Conservation (phyloP, 2,797 vertebrate genomes). For the Crypturellus tataupa region DNA sequence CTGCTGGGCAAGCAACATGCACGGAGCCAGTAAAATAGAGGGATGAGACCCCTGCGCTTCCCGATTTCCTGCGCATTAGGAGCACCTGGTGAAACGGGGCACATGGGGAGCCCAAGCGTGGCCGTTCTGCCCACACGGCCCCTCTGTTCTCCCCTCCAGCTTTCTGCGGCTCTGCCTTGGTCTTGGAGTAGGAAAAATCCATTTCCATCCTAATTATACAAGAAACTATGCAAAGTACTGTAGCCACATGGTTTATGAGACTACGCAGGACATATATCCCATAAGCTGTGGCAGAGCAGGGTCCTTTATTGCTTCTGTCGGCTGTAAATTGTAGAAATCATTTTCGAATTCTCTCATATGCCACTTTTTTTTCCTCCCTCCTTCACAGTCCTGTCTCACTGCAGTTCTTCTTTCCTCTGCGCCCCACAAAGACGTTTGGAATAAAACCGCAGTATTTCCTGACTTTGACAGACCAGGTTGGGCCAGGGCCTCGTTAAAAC, state of each 20-base stretch:
- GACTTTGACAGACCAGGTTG: not conserved
- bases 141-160: rapidly evolving
- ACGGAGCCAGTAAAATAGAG: no score
- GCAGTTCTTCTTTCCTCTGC: not conserved
- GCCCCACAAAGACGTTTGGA: not conserved
- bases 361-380: not conserved
- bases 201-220: not conserved
- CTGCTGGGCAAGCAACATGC: not conserved
- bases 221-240: not conserved
- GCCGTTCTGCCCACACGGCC: not conserved
- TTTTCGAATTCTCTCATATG: not conserved
- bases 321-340: not conserved
- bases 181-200: not conserved
- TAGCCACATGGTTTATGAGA: not conserved
- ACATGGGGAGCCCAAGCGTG: no score
- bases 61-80: no score
- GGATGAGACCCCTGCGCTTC: no score
- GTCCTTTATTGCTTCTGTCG: not conserved
- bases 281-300: not conserved
- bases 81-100: no score
- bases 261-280: not conserved
- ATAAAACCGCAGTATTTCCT: not conserved
- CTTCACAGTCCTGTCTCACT: not conserved
- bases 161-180: rapidly evolving
- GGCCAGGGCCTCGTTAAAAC: not conserved